A percentile compares a stretch with the other conserved stretches of the same genome.
phyloP scores from a whole-genome alignment of 2,797 vertebrate species.

The Spondyliosoma cantharus region DNA sequence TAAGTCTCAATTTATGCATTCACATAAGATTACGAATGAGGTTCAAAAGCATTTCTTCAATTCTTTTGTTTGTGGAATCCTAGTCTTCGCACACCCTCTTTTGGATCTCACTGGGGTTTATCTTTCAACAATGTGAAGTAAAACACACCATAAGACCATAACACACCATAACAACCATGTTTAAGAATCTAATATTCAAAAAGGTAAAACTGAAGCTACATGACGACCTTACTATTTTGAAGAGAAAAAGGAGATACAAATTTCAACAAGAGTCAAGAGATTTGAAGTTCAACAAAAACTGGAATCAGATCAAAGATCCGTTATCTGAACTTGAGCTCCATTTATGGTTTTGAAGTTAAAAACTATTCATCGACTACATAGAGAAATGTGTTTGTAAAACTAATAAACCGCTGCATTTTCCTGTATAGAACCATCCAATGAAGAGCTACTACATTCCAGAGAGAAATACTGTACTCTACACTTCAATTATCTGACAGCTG shows the following conservation, averaged over 20 bases:
- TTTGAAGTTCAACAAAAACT: background rate
- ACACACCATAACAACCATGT: background rate
- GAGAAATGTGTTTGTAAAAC: background rate
- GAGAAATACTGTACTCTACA: background rate
- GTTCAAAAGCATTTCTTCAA: background rate
- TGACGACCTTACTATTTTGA: background rate
- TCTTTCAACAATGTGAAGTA: background rate
- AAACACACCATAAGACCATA: background rate
- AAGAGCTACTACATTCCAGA: background rate
- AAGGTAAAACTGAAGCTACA: background rate
- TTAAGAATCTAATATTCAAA: background rate
- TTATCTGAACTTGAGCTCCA: background rate
- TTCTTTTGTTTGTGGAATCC: background rate
- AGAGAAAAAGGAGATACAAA: too few species aligned
- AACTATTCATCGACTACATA: too few species aligned
- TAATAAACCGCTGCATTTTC: too few species aligned
- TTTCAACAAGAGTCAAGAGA: background rate
- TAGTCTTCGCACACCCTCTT: fast-evolving
- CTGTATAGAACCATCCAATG: too few species aligned
- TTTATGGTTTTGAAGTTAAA: too few species aligned
- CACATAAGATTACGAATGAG: background rate
- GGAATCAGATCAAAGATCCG: background rate
- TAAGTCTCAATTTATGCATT: background rate
- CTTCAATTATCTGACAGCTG: background rate
- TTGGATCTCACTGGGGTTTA: background rate